Percentiles rank a stretch among this genome's conserved stretches.
Conservation (phyloP, 2,888 invertebrate genomes). For the Hofmannophila pseudospretella region DNA sequence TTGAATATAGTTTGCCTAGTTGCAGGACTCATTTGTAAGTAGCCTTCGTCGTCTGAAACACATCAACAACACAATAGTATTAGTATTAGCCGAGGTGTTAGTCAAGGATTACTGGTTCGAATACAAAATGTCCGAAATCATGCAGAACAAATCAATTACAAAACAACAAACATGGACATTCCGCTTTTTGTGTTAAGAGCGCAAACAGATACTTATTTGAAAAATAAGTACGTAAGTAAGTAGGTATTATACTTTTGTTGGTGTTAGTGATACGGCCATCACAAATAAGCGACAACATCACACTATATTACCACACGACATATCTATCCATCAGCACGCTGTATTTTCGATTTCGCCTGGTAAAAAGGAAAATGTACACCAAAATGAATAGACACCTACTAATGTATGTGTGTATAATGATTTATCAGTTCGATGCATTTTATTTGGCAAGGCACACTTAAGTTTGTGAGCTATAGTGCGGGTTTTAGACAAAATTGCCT, state of each 20-base stretch:
- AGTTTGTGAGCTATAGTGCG: too few species aligned
- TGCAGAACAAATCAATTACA: conserved; percentile 5
- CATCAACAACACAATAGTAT: conserved; percentile 6
- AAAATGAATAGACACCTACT: not conserved
- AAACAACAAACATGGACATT: conserved; percentile 1
- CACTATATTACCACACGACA: conserved; percentile 2
- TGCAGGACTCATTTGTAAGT: conserved; percentile 80
- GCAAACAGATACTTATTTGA: conserved; percentile 3
- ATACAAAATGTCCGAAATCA: not conserved
- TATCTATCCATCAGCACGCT: conserved; percentile 34
- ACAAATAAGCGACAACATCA: conserved; percentile 5
- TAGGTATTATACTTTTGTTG: not conserved
- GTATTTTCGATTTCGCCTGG: conserved; percentile 53
- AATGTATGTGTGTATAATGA: too few species aligned
- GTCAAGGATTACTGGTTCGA: not conserved
- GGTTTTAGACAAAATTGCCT: too few species aligned
- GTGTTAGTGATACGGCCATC: conserved; percentile 6
- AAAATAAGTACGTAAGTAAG: too few species aligned
- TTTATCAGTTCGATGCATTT: too few species aligned
- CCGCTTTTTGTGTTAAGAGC: conserved; percentile 2
- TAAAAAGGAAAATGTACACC: conserved; percentile 31
- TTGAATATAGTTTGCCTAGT: conserved; percentile 71
- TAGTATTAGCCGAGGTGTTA: conserved; percentile 4
- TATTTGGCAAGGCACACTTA: too few species aligned
- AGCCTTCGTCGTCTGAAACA: conserved; percentile 72